Evolutionary conservation across 2,888 invertebrate species (phyloP).

Genomic region (Pseudolycoriella hygida): DNA sequence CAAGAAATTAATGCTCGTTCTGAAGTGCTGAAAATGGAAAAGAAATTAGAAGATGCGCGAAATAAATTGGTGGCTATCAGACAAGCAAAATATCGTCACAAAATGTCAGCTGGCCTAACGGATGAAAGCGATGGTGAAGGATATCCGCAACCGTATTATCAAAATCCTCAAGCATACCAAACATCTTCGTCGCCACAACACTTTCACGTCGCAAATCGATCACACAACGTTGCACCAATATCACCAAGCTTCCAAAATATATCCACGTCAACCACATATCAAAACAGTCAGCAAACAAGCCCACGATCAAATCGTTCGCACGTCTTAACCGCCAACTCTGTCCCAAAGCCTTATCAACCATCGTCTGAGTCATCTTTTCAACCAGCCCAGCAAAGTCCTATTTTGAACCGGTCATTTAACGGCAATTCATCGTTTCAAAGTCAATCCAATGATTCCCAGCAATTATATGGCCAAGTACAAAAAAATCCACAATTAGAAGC

Average conservation of each 20-base stretch:
- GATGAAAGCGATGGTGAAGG: conserved; percentile 44
- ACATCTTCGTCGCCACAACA: conserved; percentile 13
- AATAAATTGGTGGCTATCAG: conserved; percentile 78
- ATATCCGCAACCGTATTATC: conserved; percentile 7
- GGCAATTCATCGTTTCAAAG: conserved; percentile 3
- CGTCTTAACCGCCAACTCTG: conserved; percentile 26
- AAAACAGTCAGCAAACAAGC: conserved; percentile 11
- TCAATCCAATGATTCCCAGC: background rate
- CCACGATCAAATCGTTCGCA: conserved; percentile 12
- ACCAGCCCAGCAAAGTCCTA: conserved; percentile 12
- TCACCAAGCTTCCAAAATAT: conserved; percentile 21
- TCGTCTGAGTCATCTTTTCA: conserved; percentile 6
- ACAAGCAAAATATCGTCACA: conserved; percentile 76
- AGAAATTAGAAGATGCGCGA: conserved; percentile 83
- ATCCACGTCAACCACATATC: conserved; percentile 10
- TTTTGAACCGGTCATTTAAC: conserved; percentile 10
- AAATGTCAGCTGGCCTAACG: conserved; percentile 34
- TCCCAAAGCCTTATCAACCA: conserved; percentile 26
- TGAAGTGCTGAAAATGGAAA: conserved; percentile 84
- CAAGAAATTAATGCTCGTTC: conserved; percentile 87
- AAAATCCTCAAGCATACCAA: conserved; percentile 16
- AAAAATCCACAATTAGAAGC: conserved; percentile 19
- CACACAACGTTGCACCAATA: conserved; percentile 19
- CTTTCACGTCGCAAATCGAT: conserved; percentile 2
- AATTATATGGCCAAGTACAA: conserved; percentile 8